A percentile compares a stretch with the other conserved stretches of the same genome.
These are phyloP conservation scores for Oxyura jamaicensis DNA, from an alignment of 2,113 vertebrate genomes.

Conservation along the genomic window DNA sequence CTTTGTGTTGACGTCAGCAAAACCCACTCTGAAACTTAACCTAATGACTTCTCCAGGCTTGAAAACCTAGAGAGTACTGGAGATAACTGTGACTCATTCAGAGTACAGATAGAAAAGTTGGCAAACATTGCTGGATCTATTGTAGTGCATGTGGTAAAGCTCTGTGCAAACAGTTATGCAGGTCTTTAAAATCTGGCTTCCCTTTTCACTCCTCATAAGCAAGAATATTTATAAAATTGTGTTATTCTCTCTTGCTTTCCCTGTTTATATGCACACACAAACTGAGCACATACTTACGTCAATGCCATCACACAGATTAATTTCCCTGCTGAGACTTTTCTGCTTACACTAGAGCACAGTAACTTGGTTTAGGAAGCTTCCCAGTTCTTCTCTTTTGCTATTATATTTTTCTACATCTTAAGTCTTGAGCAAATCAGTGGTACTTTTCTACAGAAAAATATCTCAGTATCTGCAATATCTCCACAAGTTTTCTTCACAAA, in stretches of 20 bases:
- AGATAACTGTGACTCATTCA: conserved; percentile 62
- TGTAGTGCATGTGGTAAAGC: neutral
- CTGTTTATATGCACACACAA: conserved; percentile 35
- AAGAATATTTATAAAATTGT: conserved; percentile 16
- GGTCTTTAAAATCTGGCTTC: neutral
- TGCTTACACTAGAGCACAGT: neutral
- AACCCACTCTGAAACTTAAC: conserved; percentile 58
- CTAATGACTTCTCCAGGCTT: conserved; percentile 60
- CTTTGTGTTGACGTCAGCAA: conserved; percentile 46
- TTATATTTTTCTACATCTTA: neutral
- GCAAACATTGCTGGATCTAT: neutral
- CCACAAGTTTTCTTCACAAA: neutral
- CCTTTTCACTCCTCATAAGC: neutral
- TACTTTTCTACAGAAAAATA: neutral
- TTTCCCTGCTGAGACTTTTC: conserved; percentile 21
- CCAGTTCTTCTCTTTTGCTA: neutral
- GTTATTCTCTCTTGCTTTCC: conserved; percentile 18
- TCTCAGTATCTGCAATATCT: neutral
- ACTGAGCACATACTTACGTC: conserved; percentile 21
- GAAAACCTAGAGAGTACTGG: conserved; percentile 35
- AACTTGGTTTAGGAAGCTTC: conserved; percentile 28
- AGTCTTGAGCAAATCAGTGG: neutral
- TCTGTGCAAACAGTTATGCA: neutral
- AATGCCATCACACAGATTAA: neutral
- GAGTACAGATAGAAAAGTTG: conserved; percentile 18